phyloP scores from a whole-genome alignment of 1,140 invertebrate genomes.

The Pinna nobilis region DNA sequence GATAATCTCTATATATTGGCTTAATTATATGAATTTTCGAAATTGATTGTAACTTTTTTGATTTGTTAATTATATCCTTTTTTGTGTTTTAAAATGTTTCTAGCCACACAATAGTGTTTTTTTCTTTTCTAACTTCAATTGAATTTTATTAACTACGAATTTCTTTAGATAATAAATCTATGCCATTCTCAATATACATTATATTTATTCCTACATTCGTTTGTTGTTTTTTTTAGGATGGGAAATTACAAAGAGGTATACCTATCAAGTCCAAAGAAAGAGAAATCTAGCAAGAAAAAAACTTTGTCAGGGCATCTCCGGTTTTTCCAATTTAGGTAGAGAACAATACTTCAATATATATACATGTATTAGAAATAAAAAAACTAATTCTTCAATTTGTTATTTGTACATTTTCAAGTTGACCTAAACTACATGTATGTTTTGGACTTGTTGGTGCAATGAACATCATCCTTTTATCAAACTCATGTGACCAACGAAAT shows the following conservation, averaged over 20 bases:
- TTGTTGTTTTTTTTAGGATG: slow-evolving; percentile 31
- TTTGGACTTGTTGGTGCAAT: too few relatives aligned
- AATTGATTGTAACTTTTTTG: background rate
- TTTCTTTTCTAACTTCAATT: background rate
- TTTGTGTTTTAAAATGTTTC: background rate
- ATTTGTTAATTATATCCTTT: background rate
- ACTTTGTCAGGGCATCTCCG: slow-evolving; percentile 34
- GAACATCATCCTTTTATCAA: too few relatives aligned
- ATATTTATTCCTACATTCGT: too few relatives aligned
- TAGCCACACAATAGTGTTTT: background rate
- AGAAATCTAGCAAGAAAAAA: slow-evolving; percentile 45
- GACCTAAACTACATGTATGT: too few relatives aligned
- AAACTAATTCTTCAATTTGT: background rate
- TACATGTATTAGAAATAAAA: background rate
- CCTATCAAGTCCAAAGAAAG: slow-evolving; percentile 49
- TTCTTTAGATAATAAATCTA: background rate
- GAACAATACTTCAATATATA: background rate
- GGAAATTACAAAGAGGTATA: slow-evolving; percentile 40
- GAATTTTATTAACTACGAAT: background rate
- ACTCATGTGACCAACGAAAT: background rate
- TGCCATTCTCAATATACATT: background rate
- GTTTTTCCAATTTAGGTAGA: slow-evolving; percentile 53
- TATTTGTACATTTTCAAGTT: background rate
- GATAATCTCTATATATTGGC: too few relatives aligned
- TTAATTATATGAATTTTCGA: too few relatives aligned